Percentiles rank a stretch among this genome's conserved stretches.
Evolutionary conservation across 2,113 vertebrate genomes (phyloP).

Genomic region (Puffinus mauretanicus): DNA sequence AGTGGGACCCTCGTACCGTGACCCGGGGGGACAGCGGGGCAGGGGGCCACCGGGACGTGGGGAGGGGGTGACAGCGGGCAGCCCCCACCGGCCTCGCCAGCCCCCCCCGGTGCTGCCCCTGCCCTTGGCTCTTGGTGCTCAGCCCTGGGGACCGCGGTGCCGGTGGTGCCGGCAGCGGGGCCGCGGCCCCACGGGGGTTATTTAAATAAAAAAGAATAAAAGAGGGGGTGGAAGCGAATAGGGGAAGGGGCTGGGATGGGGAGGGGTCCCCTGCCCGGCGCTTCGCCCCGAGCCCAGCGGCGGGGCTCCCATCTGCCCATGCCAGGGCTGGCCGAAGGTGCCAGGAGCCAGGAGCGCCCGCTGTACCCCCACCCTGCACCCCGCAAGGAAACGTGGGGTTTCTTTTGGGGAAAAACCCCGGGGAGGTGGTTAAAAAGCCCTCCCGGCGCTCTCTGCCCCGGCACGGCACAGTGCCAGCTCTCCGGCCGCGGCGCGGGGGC

Average conservation of each 20-base stretch:
- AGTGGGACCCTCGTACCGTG: not conserved
- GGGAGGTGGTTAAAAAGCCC: not conserved
- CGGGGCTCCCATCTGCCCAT: not conserved
- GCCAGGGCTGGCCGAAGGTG: not conserved
- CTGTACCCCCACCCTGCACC: not conserved
- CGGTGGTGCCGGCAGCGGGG: not conserved
- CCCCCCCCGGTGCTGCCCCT: not conserved
- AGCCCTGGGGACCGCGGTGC: not conserved
- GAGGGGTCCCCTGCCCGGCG: not conserved
- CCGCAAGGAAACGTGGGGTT: fast-evolving
- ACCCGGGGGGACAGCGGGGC: not conserved
- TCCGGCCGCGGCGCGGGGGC: fast-evolving
- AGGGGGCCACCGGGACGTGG: not conserved
- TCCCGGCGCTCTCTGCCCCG: not conserved
- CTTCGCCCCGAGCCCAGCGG: not conserved
- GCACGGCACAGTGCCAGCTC: not conserved
- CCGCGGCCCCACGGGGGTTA: not conserved
- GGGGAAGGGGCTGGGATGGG: not conserved
- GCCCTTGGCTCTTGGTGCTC: slow-evolving; percentile 6
- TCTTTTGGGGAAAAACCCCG: not conserved
- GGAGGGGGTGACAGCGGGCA: not conserved
- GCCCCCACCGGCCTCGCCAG: not conserved
- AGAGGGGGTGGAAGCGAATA: not conserved
- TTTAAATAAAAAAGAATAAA: not conserved
- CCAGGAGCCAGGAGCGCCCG: not conserved